These are phyloP conservation scores for Brachionus manjavacas DNA, from an alignment of 1,140 invertebrate species.

Conservation along the genomic window DNA sequence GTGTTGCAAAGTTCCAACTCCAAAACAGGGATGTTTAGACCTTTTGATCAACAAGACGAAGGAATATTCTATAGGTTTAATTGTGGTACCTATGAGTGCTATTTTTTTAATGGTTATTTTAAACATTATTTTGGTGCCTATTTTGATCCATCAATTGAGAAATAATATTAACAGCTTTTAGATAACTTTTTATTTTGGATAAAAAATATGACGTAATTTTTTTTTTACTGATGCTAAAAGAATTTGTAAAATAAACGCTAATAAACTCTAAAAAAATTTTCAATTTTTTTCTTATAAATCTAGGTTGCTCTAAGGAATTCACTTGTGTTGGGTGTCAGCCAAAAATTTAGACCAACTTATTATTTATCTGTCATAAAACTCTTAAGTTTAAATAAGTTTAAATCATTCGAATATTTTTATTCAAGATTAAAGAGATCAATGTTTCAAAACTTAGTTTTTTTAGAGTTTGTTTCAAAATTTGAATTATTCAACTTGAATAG, in stretches of 20 bases:
- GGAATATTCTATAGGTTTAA: background rate
- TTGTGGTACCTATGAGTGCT: background rate
- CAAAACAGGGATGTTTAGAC: background rate
- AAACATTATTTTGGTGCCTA: background rate
- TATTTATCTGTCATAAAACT: too few species aligned
- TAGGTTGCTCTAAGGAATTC: too few species aligned
- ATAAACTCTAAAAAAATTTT: too few species aligned
- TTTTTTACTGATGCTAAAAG: background rate
- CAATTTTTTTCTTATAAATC: too few species aligned
- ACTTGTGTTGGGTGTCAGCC: too few species aligned
- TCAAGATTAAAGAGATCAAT: too few species aligned
- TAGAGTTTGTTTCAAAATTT: too few species aligned
- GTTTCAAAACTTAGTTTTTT: too few species aligned
- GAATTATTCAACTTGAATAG: too few species aligned
- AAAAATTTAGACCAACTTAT: too few species aligned
- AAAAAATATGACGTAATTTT: background rate
- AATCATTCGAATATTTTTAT: too few species aligned
- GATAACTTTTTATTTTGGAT: background rate
- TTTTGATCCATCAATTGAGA: background rate
- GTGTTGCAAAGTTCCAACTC: background rate
- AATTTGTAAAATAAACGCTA: background rate
- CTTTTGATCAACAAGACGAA: background rate
- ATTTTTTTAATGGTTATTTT: slow-evolving; percentile 2
- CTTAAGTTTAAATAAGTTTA: too few species aligned
- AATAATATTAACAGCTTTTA: background rate